Evolutionary conservation across 2,797 vertebrate genomes (phyloP).

Genomic region (Lacerta bilineata): DNA sequence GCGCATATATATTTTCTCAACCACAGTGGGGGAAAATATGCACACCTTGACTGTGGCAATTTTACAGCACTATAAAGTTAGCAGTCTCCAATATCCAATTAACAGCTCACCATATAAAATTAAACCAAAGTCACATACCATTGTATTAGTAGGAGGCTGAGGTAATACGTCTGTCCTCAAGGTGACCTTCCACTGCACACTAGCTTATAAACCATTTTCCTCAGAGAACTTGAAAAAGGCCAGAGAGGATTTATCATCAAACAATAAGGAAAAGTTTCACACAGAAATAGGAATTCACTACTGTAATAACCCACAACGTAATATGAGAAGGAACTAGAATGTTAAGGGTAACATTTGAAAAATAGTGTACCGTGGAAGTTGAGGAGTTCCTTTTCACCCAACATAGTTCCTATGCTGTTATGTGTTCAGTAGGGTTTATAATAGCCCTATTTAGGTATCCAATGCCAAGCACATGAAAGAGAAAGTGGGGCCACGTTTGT

Average conservation of each 20-base stretch:
- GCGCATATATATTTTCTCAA: neutral
- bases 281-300: neutral
- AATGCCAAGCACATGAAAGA: too few relatives aligned
- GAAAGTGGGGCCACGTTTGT: too few relatives aligned
- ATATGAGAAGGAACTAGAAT: neutral
- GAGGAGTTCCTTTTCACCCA: neutral
- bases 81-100: slow-evolving; percentile 75
- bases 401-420: neutral
- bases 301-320: neutral
- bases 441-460: too few relatives aligned
- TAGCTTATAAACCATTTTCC: accelerated
- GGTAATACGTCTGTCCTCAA: slow-evolving; percentile 31
- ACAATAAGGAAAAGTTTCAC: neutral
- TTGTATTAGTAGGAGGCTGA: slow-evolving; percentile 58
- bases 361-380: neutral
- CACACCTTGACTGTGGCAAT: slow-evolving; percentile 51
- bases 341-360: neutral
- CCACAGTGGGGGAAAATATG: slow-evolving; percentile 37
- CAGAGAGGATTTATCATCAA: slow-evolving; percentile 32
- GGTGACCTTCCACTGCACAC: slow-evolving; percentile 4
- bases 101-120: slow-evolving; percentile 71
- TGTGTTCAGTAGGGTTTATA: neutral
- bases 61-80: slow-evolving; percentile 79
- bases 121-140: slow-evolving; percentile 64
- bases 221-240: neutral